Evolutionary conservation across 2,888 invertebrate species (phyloP), one percentile per base, ranked within the genome.

Genomic region (Cerastis rubricosa): DNA sequence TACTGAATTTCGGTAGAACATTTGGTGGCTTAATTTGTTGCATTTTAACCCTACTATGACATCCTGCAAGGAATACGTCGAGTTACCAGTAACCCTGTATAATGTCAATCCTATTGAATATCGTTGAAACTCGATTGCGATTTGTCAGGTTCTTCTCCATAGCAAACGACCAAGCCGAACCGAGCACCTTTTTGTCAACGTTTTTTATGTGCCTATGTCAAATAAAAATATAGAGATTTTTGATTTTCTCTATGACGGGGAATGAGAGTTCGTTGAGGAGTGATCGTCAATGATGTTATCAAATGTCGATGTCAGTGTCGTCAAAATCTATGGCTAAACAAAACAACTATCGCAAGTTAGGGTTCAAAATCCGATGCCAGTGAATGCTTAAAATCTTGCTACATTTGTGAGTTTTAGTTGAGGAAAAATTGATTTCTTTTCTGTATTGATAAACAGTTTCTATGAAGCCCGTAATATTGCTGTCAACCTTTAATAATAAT

Each of bases 351-450:
- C 9, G 0, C 12, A n/a, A 29, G 29, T 29, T 45, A 17, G 5
- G 12, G 29, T 12, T 57, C 14, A 14, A 72, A 45, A 45, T n/a
- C 8, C 1, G n/a, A 35, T 45, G 17, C 1, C 29, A 43, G 2
- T 47, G 3, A 59, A 47, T 29, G 22, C 59, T n/a, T 40, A 61
- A 9, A 29, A 29, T 25, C 45, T 25, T 54, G 9, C 12, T 47
- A 17, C 22, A 29, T 22, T 25, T 17, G 6, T n/a, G 3, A 1
- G 29, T 17, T 8, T 22, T 29, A 11, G 11, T 76, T 25, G 7
- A 54, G 65, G 19, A 45, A 35, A 25, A 78, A 78, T 76, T 63
- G 69, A 78, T 78, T 45, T 69, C 25, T 61, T 43, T 7, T 22
- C 1, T 61, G 69, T 78, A 14, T 79, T 79, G 45, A 7, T 25